A percentile compares a stretch with the other conserved stretches of the same genome.
Conservation (phyloP, 2,888 invertebrate genomes). For the Hedya salicella region DNA sequence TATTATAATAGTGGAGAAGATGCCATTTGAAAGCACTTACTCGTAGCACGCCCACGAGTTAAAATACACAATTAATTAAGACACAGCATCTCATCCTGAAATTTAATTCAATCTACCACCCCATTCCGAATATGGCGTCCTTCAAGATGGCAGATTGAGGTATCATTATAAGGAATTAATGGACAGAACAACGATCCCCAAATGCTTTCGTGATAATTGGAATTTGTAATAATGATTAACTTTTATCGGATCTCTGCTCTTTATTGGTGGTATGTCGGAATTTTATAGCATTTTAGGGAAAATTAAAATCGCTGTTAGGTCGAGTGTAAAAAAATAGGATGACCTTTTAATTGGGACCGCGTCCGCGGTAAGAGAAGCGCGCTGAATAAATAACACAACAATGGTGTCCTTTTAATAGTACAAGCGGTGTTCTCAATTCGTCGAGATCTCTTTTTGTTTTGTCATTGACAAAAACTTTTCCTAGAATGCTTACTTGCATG, state of each 20-base stretch:
- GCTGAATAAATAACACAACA: too few species aligned
- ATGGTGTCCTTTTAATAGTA: too few species aligned
- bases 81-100: neutral
- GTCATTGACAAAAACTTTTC: too few species aligned
- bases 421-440: too few species aligned
- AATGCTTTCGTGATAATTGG: conserved; percentile 47
- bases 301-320: neutral
- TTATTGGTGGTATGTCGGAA: conserved; percentile 12
- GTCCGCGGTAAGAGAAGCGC: too few species aligned
- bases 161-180: conserved; percentile 12
- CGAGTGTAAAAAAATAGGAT: neutral
- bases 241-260: conserved; percentile 31
- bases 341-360: too few species aligned
- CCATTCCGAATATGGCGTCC: neutral
- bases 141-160: conserved; percentile 1
- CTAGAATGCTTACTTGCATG: too few species aligned
- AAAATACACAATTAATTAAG: neutral
- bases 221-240: conserved; percentile 45
- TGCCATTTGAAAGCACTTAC: too few species aligned
- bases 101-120: neutral
- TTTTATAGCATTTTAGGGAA: conserved; percentile 12
- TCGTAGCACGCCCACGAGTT: too few species aligned
- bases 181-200: conserved; percentile 12
- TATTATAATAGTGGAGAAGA: too few species aligned
- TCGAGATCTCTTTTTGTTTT: too few species aligned